Conservation (phyloP, 1,140 invertebrate species). For the Ruditapes philippinarum region DNA sequence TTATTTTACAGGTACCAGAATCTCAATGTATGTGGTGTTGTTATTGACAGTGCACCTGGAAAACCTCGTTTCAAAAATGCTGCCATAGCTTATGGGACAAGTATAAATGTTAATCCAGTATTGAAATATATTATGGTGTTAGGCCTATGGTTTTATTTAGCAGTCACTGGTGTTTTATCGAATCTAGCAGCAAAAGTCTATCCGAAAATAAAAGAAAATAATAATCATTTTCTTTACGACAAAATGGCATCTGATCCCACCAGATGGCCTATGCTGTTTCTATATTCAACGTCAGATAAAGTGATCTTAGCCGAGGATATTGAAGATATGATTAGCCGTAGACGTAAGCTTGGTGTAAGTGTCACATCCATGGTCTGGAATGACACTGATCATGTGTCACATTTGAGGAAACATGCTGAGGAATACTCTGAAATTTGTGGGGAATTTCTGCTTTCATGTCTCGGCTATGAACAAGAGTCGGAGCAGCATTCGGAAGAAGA, state of each 20-base stretch:
- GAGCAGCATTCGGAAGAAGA: slow-evolving; percentile 5
- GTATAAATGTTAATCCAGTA: slow-evolving; percentile 84
- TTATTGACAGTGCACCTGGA: slow-evolving; percentile 92
- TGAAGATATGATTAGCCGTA: slow-evolving; percentile 85
- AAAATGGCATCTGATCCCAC: slow-evolving; percentile 86
- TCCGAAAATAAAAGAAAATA: slow-evolving; percentile 51
- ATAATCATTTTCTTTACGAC: slow-evolving; percentile 72
- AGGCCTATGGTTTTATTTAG: slow-evolving; percentile 71
- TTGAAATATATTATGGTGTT: slow-evolving; percentile 77
- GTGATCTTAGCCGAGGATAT: slow-evolving; percentile 88
- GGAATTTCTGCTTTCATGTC: slow-evolving; percentile 68
- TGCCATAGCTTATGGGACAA: slow-evolving; percentile 88
- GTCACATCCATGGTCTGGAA: slow-evolving; percentile 90
- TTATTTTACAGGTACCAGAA: slow-evolving; percentile 49
- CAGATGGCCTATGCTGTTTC: slow-evolving; percentile 91
- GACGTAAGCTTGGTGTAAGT: slow-evolving; percentile 89
- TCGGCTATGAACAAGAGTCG: neutral
- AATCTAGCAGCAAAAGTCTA: slow-evolving; percentile 47
- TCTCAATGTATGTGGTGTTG: slow-evolving; percentile 89
- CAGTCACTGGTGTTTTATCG: slow-evolving; percentile 62
- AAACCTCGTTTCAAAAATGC: slow-evolving; percentile 89
- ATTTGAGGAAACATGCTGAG: slow-evolving; percentile 88
- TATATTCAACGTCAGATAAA: slow-evolving; percentile 92
- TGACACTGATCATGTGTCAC: slow-evolving; percentile 91
- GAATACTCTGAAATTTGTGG: slow-evolving; percentile 87